Percentiles rank a stretch among this genome's conserved stretches.
Conservation (phyloP, 2,797 vertebrate species). For the Sphaeramia orbicularis region DNA sequence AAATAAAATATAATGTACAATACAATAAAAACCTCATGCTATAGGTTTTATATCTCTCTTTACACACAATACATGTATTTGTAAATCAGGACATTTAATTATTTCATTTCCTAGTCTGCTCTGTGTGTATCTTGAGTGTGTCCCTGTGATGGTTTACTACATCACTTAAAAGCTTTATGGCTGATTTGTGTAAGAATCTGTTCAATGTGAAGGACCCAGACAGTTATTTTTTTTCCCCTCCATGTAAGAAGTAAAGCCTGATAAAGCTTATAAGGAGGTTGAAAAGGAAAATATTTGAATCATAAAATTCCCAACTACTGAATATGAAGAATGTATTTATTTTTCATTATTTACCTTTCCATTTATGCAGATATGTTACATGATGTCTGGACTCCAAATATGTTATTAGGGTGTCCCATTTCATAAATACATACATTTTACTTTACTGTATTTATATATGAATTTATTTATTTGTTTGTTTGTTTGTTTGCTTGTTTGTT, state of each 20-base stretch:
- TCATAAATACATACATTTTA: no score
- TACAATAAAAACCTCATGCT: no score
- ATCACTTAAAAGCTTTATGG: conserved; percentile 3
- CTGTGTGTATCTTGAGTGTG: conserved; percentile 1
- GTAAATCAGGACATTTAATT: no score
- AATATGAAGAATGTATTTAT: conserved; percentile 2
- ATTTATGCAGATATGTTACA: no score
- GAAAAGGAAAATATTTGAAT: conserved; percentile 12
- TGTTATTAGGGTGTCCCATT: no score
- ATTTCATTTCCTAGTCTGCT: neutral
- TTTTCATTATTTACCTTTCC: neutral
- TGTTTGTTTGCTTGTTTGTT: no score
- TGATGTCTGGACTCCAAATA: no score
- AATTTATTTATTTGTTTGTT: no score
- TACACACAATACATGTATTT: no score
- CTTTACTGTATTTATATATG: no score
- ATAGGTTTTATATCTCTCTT: no score
- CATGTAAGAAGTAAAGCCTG: conserved; percentile 13
- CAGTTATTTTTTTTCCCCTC: conserved; percentile 8
- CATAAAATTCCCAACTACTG: neutral
- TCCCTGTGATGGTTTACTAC: neutral
- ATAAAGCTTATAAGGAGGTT: conserved; percentile 7
- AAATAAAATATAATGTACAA: no score
- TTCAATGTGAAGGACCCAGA: conserved; percentile 17
- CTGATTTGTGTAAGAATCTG: neutral